Base-by-base conservation (phyloP, 64 coral and sea anemone genomes). In the Montipora capricornis region DNA sequence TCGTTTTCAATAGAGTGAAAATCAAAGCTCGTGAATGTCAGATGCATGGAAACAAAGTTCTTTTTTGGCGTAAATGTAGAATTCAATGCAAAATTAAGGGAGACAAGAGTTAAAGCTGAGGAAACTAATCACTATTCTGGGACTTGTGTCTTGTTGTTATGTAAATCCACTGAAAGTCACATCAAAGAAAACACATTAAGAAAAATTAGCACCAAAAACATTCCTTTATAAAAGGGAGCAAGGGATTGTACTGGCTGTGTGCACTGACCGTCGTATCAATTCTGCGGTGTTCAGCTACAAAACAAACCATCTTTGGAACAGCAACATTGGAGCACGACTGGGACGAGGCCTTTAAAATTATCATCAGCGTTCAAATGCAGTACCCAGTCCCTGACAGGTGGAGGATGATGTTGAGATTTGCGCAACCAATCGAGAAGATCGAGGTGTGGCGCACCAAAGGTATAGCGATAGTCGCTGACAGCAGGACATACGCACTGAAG, bases 261-360 rank as follows among this genome's bases (percentile, higher is more conserved):
- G 29, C 24, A 13, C 20, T 67, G 20, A 55, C 29, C 20, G 15
- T 83, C 5, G 5, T 47, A 14, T 20, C 11, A 44, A 45, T 45
- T 46, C 59, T 83, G 44, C 47, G 58, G n/a, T 61, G 80, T 83
- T 17, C 26, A 66, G 14, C 80, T 58, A 37, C 80, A 20, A 29
- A 66, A 0, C 55, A 59, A 83, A 83, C 58, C 12, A 83, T 83
- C 12, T 29, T 14, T 44, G 80, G 59, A 14, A 66, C 51, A 16
- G 80, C 80, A 7, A 37, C 12, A 64, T 57, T 83, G 13, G 80
- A 83, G 26, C 80, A 83, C 55, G 53, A 83, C 80, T 83, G 80
- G 80, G 80, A 52, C 80, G 58, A 68, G 59, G 80, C 80, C 58
- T 83, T 83, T 16, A 83, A 83, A 58, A 10, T 83, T 5, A 83